phyloP scores from a whole-genome alignment of 2,113 vertebrate genomes.

The Erythrocebus patas region DNA sequence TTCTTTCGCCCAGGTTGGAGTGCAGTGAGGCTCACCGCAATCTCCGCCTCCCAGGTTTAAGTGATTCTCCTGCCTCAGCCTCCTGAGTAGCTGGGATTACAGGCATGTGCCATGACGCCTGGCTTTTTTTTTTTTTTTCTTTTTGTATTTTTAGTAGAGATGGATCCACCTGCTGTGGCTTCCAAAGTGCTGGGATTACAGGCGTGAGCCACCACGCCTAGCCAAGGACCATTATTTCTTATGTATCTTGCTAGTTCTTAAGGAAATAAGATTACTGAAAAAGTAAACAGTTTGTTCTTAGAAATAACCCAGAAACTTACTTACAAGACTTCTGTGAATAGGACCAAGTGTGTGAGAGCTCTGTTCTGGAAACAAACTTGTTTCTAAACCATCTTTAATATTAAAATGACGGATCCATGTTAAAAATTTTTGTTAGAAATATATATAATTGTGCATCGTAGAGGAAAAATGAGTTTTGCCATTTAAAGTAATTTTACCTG shows the following conservation, averaged over 20 bases:
- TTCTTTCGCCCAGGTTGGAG: too few relatives aligned
- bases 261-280: not conserved
- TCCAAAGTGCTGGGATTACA: too few relatives aligned
- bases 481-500: not conserved
- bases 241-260: not conserved
- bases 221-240: not conserved
- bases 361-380: not conserved
- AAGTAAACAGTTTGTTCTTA: not conserved
- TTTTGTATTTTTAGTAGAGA: too few relatives aligned
- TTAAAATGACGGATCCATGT: not conserved
- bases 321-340: not conserved
- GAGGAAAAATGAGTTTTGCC: not conserved
- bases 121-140: too few relatives aligned
- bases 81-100: too few relatives aligned
- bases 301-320: not conserved
- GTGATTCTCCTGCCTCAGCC: too few relatives aligned
- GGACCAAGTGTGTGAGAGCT: not conserved
- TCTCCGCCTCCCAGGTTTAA: too few relatives aligned
- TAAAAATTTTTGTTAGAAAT: not conserved
- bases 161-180: too few relatives aligned
- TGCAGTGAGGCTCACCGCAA: too few relatives aligned
- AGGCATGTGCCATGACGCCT: too few relatives aligned
- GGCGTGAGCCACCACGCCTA: too few relatives aligned
- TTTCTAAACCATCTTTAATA: not conserved
- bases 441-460: not conserved